Conservation (phyloP, 1,140 invertebrate genomes). For the Sminthurides bifidus region DNA sequence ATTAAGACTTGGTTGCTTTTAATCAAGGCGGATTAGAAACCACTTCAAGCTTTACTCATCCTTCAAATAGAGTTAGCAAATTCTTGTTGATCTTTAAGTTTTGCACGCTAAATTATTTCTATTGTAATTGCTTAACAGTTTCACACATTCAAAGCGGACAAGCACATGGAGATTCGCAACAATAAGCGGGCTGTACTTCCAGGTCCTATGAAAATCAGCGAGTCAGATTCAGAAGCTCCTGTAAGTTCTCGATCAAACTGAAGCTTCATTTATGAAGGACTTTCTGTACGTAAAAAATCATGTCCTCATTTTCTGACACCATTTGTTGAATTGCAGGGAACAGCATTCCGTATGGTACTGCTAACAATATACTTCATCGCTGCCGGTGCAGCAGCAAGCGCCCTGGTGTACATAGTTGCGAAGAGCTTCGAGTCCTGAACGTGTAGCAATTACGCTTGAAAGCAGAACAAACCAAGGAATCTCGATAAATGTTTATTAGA, state of each 20-base stretch:
- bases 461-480: too few species aligned
- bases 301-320: conserved; percentile 6
- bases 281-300: conserved; percentile 1
- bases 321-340: conserved; percentile 48
- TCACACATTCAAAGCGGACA: conserved; percentile 27
- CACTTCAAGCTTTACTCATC: too few species aligned
- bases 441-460: too few species aligned
- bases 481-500: too few species aligned
- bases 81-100: too few species aligned
- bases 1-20: too few species aligned
- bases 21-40: too few species aligned
- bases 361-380: conserved; percentile 57
- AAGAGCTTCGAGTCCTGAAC: too few species aligned
- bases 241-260: conserved; percentile 24
- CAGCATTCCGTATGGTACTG: conserved; percentile 56
- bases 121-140: conserved; percentile 19
- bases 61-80: too few species aligned
- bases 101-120: too few species aligned
- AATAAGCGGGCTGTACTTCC: conserved; percentile 20
- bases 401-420: conserved; percentile 3
- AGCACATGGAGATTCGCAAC: conserved; percentile 20
- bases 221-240: conserved; percentile 19
- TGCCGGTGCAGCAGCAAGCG: conserved; percentile 2
- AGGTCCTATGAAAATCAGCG: conserved; percentile 29
- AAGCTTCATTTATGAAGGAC: not conserved